These are phyloP conservation scores for Hyphantria cunea DNA, from an alignment of 1,140 invertebrate species.

Conservation along the genomic window DNA sequence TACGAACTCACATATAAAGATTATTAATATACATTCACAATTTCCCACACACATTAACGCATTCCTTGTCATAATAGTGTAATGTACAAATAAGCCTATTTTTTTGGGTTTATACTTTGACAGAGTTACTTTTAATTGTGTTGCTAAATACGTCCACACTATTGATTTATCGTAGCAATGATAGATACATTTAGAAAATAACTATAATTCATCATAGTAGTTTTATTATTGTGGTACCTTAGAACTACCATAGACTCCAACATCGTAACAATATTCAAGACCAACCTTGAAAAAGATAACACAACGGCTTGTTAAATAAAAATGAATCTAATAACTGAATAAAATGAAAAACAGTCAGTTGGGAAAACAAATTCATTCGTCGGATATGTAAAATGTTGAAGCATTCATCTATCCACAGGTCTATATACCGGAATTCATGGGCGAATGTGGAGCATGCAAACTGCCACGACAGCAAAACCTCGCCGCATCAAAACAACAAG, in stretches of 20 bases:
- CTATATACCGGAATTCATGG: conserved; percentile 75
- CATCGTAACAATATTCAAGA: conserved; percentile 43
- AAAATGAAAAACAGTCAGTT: conserved; percentile 68
- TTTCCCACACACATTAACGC: no score
- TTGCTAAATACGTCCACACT: no score
- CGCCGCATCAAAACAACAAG: conserved; percentile 73
- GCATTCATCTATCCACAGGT: conserved; percentile 75
- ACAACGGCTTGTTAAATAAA: conserved; percentile 56
- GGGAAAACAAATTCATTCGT: conserved; percentile 76
- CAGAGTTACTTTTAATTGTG: no score
- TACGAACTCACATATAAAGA: no score
- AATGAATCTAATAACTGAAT: conserved; percentile 72
- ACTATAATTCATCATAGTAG: no score
- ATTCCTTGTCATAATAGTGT: no score
- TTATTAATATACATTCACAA: no score
- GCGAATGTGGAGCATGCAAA: conserved; percentile 71
- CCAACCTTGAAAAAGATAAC: conserved; percentile 49
- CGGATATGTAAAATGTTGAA: conserved; percentile 80
- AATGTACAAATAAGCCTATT: no score
- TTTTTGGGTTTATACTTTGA: no score
- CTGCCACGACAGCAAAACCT: conserved; percentile 69
- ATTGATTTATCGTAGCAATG: no score
- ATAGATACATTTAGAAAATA: no score
- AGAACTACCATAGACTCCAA: conserved; percentile 9
- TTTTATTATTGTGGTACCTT: no score